Evolutionary conservation across 2,888 invertebrate genomes (phyloP), one percentile per base, ranked within the genome.

Genomic region (Venusia cambrica): DNA sequence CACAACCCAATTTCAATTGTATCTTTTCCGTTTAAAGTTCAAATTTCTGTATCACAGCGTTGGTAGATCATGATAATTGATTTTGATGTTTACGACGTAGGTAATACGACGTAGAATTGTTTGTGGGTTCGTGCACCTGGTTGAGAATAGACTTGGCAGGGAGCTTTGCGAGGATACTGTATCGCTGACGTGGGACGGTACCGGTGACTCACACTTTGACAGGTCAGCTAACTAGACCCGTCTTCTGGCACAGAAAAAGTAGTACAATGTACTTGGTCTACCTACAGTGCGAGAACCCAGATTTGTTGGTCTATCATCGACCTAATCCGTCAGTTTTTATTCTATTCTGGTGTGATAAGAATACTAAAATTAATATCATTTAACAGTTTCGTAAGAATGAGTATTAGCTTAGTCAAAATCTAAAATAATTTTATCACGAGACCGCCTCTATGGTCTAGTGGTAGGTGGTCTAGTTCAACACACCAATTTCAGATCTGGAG

Each of bases 61-160:
- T 10, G 9, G 14, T 14, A 7, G 28, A 26, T 33, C 2, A 5
- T 34, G 26, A 17, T 39, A 40, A 38, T 19, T 16, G 15, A 57
- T 57, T 48, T 41, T 30, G 25, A 38, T 22, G 38, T 52, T 49
- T 57, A 51, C 11, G 10, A 0, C n/a, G 12, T 8, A 2, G 4
- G 11, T 10, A 7, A 22, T 46, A 51, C 38, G 45, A 50, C 54
- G 33, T 11, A 28, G 43, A 47, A 41, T 54, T 5, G 37, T 31
- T 29, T 52, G 48, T 24, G 24, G 32, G 21, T 39, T 13, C 10
- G 8, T 21, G 5, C 19, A 17, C 28, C 32, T 38, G 33, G 57
- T 55, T 71, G 69, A 75, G 71, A 80, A 79, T 80, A 80, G 80
- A 78, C 38, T 75, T 79, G 79, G 80, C 79, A 78, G 61, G 49